Percentiles rank a stretch among this genome's conserved stretches.
Evolutionary conservation across 30 jellyfish, hydroid and myxozoan genomes (phyloP).

Genomic region (Turritopsis dohrnii): DNA sequence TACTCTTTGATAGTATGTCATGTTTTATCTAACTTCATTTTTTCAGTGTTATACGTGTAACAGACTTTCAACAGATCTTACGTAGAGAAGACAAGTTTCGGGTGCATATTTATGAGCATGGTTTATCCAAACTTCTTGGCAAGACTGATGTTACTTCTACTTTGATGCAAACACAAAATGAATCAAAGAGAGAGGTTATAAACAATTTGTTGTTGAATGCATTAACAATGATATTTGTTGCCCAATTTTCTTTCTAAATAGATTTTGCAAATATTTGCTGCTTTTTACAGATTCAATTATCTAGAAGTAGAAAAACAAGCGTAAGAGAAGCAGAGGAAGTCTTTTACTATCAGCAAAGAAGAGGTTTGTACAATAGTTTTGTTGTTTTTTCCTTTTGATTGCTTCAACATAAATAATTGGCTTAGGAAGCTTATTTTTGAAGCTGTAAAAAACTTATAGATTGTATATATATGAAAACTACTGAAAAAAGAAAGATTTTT

Average conservation of each 20-base stretch:
- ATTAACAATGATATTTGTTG: not conserved
- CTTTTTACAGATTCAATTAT: not conserved
- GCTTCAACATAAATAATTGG: no score
- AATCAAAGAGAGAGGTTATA: not conserved
- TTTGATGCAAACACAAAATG: not conserved
- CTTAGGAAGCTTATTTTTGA: no score
- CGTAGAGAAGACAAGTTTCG: conserved; percentile 17
- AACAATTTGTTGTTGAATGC: no score
- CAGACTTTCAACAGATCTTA: not conserved
- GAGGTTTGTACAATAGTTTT: not conserved
- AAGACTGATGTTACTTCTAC: conserved; percentile 9
- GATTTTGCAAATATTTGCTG: not conserved
- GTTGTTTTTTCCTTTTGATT: not conserved
- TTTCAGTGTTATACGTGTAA: conserved; percentile 22
- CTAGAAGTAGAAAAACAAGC: not conserved
- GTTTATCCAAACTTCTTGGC: conserved; percentile 17
- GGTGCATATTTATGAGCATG: conserved; percentile 16
- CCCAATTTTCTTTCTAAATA: not conserved
- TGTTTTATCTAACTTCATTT: not conserved
- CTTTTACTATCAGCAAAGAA: not conserved
- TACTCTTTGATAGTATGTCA: not conserved
- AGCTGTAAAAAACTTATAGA: no score
- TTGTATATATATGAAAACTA: no score
- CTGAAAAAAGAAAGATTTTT: no score
- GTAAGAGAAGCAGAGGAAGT: not conserved